These are phyloP conservation scores for Seriola aureovittata DNA, from an alignment of 2,113 vertebrate species.

Conservation along the genomic window DNA sequence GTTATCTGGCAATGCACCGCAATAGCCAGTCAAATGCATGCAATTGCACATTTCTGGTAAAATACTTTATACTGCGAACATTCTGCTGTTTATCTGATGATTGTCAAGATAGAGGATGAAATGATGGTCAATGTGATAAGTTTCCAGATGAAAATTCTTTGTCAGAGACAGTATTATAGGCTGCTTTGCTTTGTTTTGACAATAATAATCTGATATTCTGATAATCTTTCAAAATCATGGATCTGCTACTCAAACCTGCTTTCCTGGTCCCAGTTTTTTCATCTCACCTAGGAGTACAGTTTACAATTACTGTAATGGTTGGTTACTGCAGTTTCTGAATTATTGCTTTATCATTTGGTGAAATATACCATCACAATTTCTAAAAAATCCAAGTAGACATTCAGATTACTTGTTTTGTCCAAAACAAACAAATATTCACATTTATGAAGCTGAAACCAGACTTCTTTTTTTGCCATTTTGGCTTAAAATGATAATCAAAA, in stretches of 20 bases:
- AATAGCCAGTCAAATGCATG: background rate
- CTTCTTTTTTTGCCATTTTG: background rate
- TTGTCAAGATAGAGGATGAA: conserved; percentile 14
- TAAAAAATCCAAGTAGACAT: background rate
- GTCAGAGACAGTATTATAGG: conserved; percentile 12
- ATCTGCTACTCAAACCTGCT: background rate
- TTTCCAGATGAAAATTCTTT: conserved; percentile 10
- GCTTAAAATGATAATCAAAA: background rate
- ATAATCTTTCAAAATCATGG: background rate
- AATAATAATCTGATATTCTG: background rate
- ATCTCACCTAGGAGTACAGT: background rate
- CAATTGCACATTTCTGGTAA: conserved; percentile 4
- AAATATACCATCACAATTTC: background rate
- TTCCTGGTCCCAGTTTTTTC: background rate
- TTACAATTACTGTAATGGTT: background rate
- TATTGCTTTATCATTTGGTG: background rate
- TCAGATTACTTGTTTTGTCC: background rate
- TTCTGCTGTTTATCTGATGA: background rate
- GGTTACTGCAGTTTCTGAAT: background rate
- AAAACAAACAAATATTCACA: conserved; percentile 7
- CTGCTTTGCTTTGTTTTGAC: background rate
- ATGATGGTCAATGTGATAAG: background rate
- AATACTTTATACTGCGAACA: conserved; percentile 2
- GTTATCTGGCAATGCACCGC: background rate
- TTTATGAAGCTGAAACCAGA: background rate